These are phyloP conservation scores for Mythimna albipuncta DNA, from an alignment of 2,888 invertebrate species.

Conservation along the genomic window DNA sequence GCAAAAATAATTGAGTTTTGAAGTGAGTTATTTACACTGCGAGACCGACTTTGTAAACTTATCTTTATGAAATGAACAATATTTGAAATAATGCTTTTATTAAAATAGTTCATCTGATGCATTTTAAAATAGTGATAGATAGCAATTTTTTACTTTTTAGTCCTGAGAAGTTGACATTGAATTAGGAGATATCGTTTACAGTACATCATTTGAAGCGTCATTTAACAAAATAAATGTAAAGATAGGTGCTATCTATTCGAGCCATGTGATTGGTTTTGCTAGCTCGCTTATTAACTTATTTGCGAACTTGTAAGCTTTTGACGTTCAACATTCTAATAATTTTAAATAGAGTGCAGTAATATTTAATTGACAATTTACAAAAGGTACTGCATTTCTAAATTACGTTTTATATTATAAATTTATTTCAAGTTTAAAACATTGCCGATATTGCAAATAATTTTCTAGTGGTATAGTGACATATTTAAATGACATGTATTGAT, in stretches of 20 bases:
- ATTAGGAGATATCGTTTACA: constrained; percentile 42
- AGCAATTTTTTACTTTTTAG: constrained; percentile 57
- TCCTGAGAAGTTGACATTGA: constrained; percentile 38
- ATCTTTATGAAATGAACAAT: constrained; percentile 59
- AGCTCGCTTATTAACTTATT: constrained; percentile 47
- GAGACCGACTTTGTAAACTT: constrained; percentile 48
- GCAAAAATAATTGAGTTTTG: constrained; percentile 49
- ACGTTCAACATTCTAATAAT: constrained; percentile 36
- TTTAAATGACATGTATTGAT: constrained; percentile 31
- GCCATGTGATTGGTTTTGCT: constrained; percentile 54
- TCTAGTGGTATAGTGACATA: constrained; percentile 38
- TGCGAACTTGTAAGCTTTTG: constrained; percentile 44
- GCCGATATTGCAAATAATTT: constrained; percentile 27
- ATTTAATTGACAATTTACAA: constrained; percentile 26
- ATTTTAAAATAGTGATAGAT: constrained; percentile 62
- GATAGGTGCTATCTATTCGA: constrained; percentile 62
- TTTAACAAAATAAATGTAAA: constrained; percentile 47
- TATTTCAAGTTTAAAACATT: constrained; percentile 24
- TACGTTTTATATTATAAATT: constrained; percentile 23
- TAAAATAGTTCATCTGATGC: constrained; percentile 61
- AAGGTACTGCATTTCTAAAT: constrained; percentile 40
- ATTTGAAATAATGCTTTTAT: constrained; percentile 60
- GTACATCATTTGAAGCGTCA: constrained; percentile 53
- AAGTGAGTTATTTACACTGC: constrained; percentile 33
- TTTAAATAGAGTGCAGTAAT: constrained; percentile 30